Evolutionary conservation across 64 coral and sea anemone genomes (phyloP).

Genomic region (Acropora tenuis): DNA sequence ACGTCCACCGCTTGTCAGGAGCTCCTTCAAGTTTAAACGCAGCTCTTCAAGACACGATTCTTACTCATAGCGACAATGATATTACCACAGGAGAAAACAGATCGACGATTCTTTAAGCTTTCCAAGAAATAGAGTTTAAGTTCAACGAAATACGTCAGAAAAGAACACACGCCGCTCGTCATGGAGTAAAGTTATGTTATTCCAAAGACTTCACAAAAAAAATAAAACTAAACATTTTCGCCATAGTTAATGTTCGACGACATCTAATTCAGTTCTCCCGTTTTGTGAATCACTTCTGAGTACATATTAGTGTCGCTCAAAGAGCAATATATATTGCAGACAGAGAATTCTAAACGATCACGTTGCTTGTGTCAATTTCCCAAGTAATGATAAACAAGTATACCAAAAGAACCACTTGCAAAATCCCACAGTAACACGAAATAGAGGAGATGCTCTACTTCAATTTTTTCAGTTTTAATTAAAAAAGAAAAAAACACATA

Average conservation of each 20-base stretch:
- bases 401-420: too few species aligned
- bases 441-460: too few species aligned
- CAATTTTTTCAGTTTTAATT: too few species aligned
- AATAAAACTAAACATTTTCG: background rate
- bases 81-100: background rate
- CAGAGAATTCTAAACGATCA: background rate
- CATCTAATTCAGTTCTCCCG: background rate
- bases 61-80: too few species aligned
- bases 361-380: background rate
- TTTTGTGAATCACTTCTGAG: background rate
- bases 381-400: background rate
- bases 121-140: background rate
- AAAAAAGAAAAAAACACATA: too few species aligned
- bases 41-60: background rate
- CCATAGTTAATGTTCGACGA: background rate
- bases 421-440: too few species aligned
- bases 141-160: background rate
- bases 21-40: background rate
- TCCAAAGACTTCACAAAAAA: background rate
- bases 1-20: background rate
- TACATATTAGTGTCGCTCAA: background rate
- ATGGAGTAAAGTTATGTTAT: too few species aligned
- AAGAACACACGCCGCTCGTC: too few species aligned
- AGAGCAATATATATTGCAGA: background rate
- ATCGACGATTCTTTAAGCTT: background rate